Percentiles rank a stretch among this genome's conserved stretches.
These are phyloP conservation scores for Meloidogyne hapla DNA, from an alignment of 1,140 invertebrate genomes.

Conservation along the genomic window DNA sequence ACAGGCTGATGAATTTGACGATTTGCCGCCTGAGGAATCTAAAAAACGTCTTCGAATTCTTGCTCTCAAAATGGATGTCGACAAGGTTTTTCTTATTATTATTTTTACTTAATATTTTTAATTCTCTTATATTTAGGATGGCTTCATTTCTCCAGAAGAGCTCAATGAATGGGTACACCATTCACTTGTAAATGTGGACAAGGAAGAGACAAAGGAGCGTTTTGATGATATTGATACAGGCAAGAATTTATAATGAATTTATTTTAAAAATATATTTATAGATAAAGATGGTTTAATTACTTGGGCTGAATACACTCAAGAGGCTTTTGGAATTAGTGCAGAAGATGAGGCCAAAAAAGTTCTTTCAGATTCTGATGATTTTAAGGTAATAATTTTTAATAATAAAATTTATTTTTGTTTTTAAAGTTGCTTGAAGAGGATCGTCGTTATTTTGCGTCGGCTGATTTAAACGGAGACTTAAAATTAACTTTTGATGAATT, in stretches of 20 bases:
- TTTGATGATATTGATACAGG: constrained; percentile 78
- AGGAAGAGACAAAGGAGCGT: constrained; percentile 82
- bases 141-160: constrained; percentile 70
- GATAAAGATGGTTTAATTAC: constrained; percentile 79
- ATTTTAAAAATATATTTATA: constrained; percentile 27
- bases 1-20: constrained; percentile 87
- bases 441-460: constrained; percentile 79
- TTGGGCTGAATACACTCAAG: constrained; percentile 83
- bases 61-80: constrained; percentile 83
- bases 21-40: constrained; percentile 80
- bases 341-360: constrained; percentile 45
- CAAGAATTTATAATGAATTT: constrained; percentile 18
- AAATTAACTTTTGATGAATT: constrained; percentile 78
- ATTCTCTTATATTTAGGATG: background rate
- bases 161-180: constrained; percentile 86
- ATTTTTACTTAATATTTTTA: background rate
- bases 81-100: constrained; percentile 73
- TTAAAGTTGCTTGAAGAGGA: constrained; percentile 74
- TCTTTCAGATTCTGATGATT: constrained; percentile 37
- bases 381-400: constrained; percentile 55
- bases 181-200: constrained; percentile 75
- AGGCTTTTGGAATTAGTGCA: constrained; percentile 73
- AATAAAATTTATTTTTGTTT: constrained; percentile 24
- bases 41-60: constrained; percentile 77
- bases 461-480: constrained; percentile 82